A percentile compares a stretch with the other conserved stretches of the same genome.
These are phyloP conservation scores for Pseudorhombus dupliciocellatus DNA, from an alignment of 2,113 vertebrate genomes.

Conservation along the genomic window DNA sequence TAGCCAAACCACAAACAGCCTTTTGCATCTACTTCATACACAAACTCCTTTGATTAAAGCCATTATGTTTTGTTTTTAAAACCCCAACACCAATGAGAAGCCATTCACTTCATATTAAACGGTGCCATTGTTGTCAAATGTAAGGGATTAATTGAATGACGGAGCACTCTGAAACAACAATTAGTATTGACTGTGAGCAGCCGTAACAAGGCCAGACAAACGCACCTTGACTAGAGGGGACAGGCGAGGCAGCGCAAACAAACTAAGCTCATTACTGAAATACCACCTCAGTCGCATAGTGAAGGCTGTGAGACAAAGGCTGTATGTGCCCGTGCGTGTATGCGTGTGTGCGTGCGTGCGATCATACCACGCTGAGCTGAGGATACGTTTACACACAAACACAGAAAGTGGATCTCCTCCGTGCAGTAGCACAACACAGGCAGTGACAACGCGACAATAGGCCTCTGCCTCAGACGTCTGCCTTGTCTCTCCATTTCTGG, in stretches of 20 bases:
- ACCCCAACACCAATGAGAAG: constrained; percentile 3
- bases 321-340: constrained; percentile 10
- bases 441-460: constrained; percentile 53
- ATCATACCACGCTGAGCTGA: constrained; percentile 50
- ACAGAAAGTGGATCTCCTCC: constrained; percentile 44
- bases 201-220: constrained; percentile 43
- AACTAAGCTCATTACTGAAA: constrained; percentile 81
- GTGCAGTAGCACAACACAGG: constrained; percentile 29
- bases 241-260: constrained; percentile 49
- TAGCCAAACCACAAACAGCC: not conserved
- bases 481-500: constrained; percentile 34
- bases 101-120: constrained; percentile 36
- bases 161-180: constrained; percentile 43
- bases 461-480: constrained; percentile 51
- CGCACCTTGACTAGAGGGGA: constrained; percentile 53
- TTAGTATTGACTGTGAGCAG: constrained; percentile 55
- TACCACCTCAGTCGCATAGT: constrained; percentile 68
- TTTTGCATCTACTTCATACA: not conserved
- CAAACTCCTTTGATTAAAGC: constrained; percentile 21
- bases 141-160: constrained; percentile 31
- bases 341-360: constrained; percentile 21
- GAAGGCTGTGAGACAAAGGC: constrained; percentile 49
- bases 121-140: constrained; percentile 20
- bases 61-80: constrained; percentile 22
- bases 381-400: constrained; percentile 48